These are phyloP conservation scores for Eupelmus urozonus DNA, from an alignment of 2,888 invertebrate genomes.

Conservation along the genomic window DNA sequence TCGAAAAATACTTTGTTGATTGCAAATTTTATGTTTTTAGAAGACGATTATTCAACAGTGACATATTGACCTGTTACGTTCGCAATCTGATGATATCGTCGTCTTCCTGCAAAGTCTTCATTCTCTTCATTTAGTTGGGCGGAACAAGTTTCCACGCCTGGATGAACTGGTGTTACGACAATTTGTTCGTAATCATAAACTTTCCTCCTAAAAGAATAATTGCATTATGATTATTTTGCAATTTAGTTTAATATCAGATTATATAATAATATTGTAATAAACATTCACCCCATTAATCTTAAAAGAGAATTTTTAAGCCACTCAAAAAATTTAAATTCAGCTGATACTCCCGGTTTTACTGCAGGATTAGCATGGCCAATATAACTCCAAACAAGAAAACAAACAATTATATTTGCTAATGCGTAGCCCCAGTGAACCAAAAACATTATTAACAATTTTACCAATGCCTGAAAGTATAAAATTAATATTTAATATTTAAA, in stretches of 20 bases:
- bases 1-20: conserved; percentile 48
- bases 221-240: neutral
- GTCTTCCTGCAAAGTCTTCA: conserved; percentile 94
- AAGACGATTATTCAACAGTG: conserved; percentile 63
- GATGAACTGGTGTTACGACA: conserved; percentile 90
- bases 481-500: conserved; percentile 1
- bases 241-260: no score
- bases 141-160: conserved; percentile 87
- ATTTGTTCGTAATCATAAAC: conserved; percentile 91
- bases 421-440: conserved; percentile 96
- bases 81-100: conserved; percentile 94
- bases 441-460: conserved; percentile 94
- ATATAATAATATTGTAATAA: no score
- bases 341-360: conserved; percentile 93
- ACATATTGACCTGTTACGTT: conserved; percentile 87
- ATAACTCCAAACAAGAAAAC: conserved; percentile 94
- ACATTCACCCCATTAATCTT: conserved; percentile 86
- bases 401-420: conserved; percentile 87
- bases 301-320: conserved; percentile 87
- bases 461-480: conserved; percentile 83
- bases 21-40: conserved; percentile 17
- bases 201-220: conserved; percentile 84
- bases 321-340: conserved; percentile 88
- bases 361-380: conserved; percentile 97
- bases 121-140: conserved; percentile 96